Evolutionary conservation across 2,797 vertebrate genomes (phyloP).

Genomic region (Gymnothorax reevesii): DNA sequence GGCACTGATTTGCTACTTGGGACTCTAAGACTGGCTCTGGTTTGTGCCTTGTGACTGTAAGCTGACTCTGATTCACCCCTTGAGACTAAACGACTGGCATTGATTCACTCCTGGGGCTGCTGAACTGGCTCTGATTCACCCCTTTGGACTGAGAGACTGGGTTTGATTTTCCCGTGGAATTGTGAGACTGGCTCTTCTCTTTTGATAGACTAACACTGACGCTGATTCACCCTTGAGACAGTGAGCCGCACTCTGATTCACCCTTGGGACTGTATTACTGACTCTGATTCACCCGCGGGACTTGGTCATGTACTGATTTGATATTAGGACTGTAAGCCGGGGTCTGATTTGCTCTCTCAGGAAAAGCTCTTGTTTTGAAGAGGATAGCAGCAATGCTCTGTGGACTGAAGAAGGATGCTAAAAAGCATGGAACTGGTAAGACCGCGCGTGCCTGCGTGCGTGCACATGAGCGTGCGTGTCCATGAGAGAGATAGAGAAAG

Average conservation of each 20-base stretch:
- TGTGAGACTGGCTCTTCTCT: too few species aligned
- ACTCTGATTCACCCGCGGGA: not conserved
- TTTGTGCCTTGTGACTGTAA: too few species aligned
- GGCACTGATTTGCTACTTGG: too few species aligned
- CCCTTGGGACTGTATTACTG: not conserved
- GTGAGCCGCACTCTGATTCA: not conserved
- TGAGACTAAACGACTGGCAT: too few species aligned
- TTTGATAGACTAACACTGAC: too few species aligned
- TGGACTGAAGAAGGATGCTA: conserved; percentile 32
- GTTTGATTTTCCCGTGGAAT: too few species aligned
- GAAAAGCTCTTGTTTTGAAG: not conserved
- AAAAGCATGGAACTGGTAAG: conserved; percentile 28
- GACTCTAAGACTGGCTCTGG: too few species aligned
- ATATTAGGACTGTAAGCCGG: not conserved
- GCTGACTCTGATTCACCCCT: too few species aligned
- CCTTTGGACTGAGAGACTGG: too few species aligned
- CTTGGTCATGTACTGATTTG: not conserved
- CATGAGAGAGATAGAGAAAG: not conserved
- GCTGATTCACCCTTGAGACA: not conserved
- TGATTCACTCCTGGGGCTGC: too few species aligned
- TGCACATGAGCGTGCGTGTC: not conserved
- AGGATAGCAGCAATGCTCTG: conserved; percentile 35
- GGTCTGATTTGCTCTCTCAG: not conserved
- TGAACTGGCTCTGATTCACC: too few species aligned
- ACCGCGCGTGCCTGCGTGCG: not conserved